Conservation (phyloP, 2,888 invertebrate species). For the Cryptus viduatorius region DNA sequence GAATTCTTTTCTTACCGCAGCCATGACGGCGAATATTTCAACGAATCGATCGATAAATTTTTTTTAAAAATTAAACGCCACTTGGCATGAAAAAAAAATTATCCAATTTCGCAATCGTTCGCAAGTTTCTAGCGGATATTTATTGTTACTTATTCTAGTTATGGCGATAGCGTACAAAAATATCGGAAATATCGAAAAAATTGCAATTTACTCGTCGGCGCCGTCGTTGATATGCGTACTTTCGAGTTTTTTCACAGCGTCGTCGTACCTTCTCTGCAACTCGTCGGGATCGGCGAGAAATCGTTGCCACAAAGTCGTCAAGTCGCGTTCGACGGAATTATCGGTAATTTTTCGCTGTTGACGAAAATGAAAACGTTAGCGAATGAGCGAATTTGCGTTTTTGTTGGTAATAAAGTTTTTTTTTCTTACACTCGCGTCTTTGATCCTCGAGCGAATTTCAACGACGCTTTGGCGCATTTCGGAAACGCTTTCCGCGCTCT, state of each 20-base stretch:
- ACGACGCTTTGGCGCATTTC: slow-evolving; percentile 73
- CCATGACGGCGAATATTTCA: too few relatives aligned
- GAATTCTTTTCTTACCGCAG: too few relatives aligned
- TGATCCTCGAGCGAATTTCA: slow-evolving; percentile 77
- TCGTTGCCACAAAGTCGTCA: slow-evolving; percentile 80
- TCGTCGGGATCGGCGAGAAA: slow-evolving; percentile 79
- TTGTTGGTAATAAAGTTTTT: background rate
- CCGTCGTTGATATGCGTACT: slow-evolving; percentile 69
- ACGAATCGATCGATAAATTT: too few relatives aligned
- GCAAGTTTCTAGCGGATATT: slow-evolving; percentile 33
- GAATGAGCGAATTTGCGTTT: too few relatives aligned
- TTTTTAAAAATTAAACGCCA: too few relatives aligned
- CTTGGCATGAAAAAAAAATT: too few relatives aligned
- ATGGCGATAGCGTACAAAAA: too few relatives aligned
- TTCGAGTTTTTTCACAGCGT: slow-evolving; percentile 72
- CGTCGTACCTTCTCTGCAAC: slow-evolving; percentile 74
- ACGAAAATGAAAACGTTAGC: slow-evolving; percentile 41
- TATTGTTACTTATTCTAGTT: background rate
- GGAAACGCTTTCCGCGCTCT: slow-evolving; percentile 71
- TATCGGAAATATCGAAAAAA: background rate
- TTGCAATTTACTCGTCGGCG: slow-evolving; percentile 59
- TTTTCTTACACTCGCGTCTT: slow-evolving; percentile 78
- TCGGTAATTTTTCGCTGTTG: slow-evolving; percentile 76
- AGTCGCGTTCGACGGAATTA: slow-evolving; percentile 76
- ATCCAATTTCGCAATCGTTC: too few relatives aligned